Evolutionary conservation across 1,140 invertebrate genomes (phyloP).

Genomic region (Phymorhynchus buccinoides): DNA sequence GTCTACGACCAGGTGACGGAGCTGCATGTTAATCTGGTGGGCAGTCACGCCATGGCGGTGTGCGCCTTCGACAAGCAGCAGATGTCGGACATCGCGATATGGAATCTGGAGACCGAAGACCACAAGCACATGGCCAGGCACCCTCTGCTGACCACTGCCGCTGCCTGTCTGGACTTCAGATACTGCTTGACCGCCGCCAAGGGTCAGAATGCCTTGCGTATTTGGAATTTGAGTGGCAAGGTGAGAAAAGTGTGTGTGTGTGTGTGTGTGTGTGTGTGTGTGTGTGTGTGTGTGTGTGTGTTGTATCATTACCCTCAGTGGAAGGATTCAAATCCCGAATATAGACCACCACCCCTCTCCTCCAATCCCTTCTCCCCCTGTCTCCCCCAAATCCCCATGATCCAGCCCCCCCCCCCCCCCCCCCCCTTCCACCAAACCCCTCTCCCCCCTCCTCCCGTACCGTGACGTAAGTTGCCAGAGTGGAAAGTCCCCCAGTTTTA

Average conservation of each 20-base stretch:
- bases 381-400: no score
- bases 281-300: no score
- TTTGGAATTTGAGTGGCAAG: conserved; percentile 68
- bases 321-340: no score
- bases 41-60: conserved; percentile 65
- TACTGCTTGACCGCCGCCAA: conserved; percentile 65
- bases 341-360: no score
- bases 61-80: conserved; percentile 27
- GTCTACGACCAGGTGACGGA: conserved; percentile 61
- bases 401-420: no score
- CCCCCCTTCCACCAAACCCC: no score
- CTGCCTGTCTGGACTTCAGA: conserved; percentile 64
- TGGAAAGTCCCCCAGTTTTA: no score
- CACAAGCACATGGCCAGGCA: conserved; percentile 71
- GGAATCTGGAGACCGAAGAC: conserved; percentile 72
- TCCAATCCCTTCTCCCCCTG: no score
- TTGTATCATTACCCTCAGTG: no score
- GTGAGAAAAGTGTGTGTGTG: not conserved
- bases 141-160: conserved; percentile 59
- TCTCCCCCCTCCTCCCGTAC: no score
- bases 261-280: no score
- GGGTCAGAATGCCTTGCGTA: conserved; percentile 61
- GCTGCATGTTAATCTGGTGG: conserved; percentile 63
- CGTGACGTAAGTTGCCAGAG: no score
- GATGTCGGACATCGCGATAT: conserved; percentile 67